phyloP scores from a whole-genome alignment of 2,797 vertebrate genomes.

The Capromys pilorides region DNA sequence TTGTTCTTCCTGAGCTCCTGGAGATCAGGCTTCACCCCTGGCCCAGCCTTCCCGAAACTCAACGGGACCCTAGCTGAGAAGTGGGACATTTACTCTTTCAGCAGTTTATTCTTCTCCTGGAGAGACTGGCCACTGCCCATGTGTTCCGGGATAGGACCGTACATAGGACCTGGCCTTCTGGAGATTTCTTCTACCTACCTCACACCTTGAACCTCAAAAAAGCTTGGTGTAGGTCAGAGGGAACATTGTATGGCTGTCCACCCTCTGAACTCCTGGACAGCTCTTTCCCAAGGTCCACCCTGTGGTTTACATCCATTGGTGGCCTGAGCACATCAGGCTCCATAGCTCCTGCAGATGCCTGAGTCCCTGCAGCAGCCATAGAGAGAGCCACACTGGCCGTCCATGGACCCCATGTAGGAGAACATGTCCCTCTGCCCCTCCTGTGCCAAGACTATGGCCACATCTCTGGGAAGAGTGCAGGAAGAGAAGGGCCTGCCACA shows the following conservation, averaged over 20 bases:
- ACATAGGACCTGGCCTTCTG: not conserved
- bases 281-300: not conserved
- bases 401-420: not conserved
- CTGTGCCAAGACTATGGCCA: not conserved
- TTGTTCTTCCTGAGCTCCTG: not conserved
- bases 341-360: not conserved
- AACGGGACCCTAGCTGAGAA: not conserved
- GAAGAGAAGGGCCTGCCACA: not conserved
- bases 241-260: not conserved
- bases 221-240: not conserved
- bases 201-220: not conserved
- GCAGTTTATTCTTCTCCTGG: not conserved
- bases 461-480: not conserved
- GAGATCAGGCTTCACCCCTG: not conserved
- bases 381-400: not conserved
- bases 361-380: not conserved
- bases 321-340: not conserved
- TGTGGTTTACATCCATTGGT: not conserved
- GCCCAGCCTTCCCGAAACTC: too few relatives aligned
- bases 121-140: not conserved
- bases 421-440: rapidly evolving
- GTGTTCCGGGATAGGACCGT: not conserved
- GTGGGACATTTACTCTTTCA: not conserved
- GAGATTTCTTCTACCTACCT: not conserved
- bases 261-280: not conserved